Conservation (phyloP, 1,140 invertebrate species). For the Drosophila kanapiae region DNA sequence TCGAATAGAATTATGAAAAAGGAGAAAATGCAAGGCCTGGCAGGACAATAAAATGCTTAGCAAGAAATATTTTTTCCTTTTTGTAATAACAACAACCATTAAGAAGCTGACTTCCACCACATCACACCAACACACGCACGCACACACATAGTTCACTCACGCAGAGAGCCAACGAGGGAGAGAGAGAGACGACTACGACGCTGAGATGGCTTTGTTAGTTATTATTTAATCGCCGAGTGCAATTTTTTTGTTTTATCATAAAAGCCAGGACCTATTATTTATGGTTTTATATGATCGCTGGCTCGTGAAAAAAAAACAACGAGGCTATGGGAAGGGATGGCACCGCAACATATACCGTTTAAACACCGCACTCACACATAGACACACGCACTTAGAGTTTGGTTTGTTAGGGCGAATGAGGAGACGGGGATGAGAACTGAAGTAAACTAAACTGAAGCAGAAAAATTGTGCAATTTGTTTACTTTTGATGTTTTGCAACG, state of each 20-base stretch:
- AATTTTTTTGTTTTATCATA: constrained; percentile 22
- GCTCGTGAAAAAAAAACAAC: constrained; percentile 3
- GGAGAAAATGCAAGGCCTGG: neutral
- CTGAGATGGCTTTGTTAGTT: constrained; percentile 64
- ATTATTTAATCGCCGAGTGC: constrained; percentile 45
- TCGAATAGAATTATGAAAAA: neutral
- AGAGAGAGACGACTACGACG: constrained; percentile 34
- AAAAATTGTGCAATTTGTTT: constrained; percentile 26
- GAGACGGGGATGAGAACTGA: constrained; percentile 9
- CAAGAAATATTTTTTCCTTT: constrained; percentile 55
- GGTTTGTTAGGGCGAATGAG: constrained; percentile 42
- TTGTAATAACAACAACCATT: constrained; percentile 65
- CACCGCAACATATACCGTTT: constrained; percentile 36
- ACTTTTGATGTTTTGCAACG: constrained; percentile 2
- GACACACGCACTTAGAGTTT: constrained; percentile 29
- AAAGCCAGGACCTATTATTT: constrained; percentile 7
- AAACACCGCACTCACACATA: constrained; percentile 42
- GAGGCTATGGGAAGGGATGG: neutral
- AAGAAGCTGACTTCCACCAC: constrained; percentile 25
- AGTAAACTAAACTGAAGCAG: constrained; percentile 24
- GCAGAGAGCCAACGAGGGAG: constrained; percentile 5
- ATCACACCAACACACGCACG: constrained; percentile 15
- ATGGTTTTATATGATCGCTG: neutral
- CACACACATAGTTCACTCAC: constrained; percentile 10
- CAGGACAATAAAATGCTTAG: constrained; percentile 57